phyloP scores from a whole-genome alignment of 2,113 vertebrate species.

The Fregata magnificens region DNA sequence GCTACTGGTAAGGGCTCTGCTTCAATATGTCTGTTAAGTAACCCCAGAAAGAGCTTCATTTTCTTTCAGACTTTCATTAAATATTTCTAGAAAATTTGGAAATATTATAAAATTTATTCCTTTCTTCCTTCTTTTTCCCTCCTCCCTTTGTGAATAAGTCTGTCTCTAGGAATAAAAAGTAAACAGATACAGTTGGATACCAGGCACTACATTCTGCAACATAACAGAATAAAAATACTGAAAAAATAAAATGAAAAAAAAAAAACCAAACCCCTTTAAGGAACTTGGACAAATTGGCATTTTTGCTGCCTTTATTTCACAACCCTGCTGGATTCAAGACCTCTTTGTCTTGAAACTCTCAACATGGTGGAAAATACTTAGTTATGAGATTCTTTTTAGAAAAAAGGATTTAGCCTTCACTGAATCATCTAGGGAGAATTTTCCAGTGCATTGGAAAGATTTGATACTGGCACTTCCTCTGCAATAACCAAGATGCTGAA shows the following conservation, averaged over 20 bases:
- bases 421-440: not conserved
- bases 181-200: not conserved
- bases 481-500: not conserved
- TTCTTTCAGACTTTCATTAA: not conserved
- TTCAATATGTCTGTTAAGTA: not conserved
- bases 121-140: not conserved
- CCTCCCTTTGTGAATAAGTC: not conserved
- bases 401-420: not conserved
- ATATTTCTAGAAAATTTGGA: not conserved
- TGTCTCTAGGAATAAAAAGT: not conserved
- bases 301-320: not conserved
- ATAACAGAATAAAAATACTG: not conserved
- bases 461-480: not conserved
- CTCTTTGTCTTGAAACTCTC: not conserved
- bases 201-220: not conserved
- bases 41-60: not conserved
- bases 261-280: not conserved
- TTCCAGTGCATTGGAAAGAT: not conserved
- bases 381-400: not conserved
- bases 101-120: not conserved
- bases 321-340: not conserved
- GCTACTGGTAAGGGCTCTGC: not conserved
- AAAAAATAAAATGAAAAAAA: not conserved
- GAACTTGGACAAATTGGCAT: not conserved
- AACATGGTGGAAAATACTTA: not conserved